phyloP scores from a whole-genome alignment of 2,888 invertebrate genomes.

The Zelleria hepariella region DNA sequence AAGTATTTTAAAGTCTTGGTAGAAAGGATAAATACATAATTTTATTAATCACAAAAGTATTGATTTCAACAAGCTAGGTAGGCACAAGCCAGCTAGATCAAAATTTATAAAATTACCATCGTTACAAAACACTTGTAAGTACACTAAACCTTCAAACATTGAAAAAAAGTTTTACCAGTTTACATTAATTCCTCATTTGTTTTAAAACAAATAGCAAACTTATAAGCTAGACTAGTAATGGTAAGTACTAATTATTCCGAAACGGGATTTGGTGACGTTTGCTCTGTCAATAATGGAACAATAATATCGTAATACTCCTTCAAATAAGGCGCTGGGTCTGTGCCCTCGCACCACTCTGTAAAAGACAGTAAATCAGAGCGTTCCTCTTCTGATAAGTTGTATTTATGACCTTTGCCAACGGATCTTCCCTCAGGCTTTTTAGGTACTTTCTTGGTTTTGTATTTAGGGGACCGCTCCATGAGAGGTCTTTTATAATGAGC shows the following conservation, averaged over 20 bases:
- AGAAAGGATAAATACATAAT: background rate
- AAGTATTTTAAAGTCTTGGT: background rate
- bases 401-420: conserved; percentile 19
- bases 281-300: conserved; percentile 42
- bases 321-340: conserved; percentile 46
- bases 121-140: background rate
- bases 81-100: conserved; percentile 26
- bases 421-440: conserved; percentile 42
- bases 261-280: conserved; percentile 27
- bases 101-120: background rate
- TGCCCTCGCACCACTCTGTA: conserved; percentile 61
- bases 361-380: conserved; percentile 45
- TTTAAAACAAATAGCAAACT: too few species aligned
- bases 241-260: conserved; percentile 11
- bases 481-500: conserved; percentile 36
- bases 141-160: too few species aligned
- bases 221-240: too few species aligned
- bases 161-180: too few species aligned
- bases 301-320: conserved; percentile 43
- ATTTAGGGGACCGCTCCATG: background rate
- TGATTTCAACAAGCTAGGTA: background rate
- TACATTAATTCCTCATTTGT: too few species aligned
- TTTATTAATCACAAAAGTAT: background rate
- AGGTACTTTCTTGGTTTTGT: background rate
- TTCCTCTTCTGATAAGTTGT: conserved; percentile 47